phyloP scores from a whole-genome alignment of 2,888 invertebrate species.

The Drosophila suboccidentalis region DNA sequence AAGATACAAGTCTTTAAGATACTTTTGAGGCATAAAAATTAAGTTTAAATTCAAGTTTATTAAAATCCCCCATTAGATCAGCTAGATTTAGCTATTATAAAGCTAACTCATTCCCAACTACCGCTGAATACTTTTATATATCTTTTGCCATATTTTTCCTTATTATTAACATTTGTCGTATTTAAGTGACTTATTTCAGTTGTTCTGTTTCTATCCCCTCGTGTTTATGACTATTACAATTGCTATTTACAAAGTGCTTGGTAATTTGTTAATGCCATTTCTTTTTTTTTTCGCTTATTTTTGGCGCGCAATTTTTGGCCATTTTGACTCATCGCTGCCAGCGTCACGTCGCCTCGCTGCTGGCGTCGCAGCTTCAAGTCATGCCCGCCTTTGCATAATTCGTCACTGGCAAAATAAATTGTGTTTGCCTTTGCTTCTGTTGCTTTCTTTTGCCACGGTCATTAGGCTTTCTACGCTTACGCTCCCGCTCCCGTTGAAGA shows the following conservation, averaged over 20 bases:
- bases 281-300: conserved; percentile 42
- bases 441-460: conserved; percentile 67
- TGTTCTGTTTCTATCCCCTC: not conserved
- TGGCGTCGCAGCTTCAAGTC: conserved; percentile 43
- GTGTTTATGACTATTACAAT: conserved; percentile 47
- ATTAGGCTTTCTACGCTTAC: conserved; percentile 62
- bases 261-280: conserved; percentile 57
- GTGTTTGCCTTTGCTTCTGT: conserved; percentile 22
- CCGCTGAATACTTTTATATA: not conserved
- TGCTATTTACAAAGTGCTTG: conserved; percentile 54
- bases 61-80: not conserved
- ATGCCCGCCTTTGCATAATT: conserved; percentile 65
- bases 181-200: conserved; percentile 1
- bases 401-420: conserved; percentile 50
- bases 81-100: conserved; percentile 17
- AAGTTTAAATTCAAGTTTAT: not conserved
- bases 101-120: not conserved
- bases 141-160: not conserved
- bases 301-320: conserved; percentile 62
- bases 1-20: conserved; percentile 9
- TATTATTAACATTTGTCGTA: conserved; percentile 1
- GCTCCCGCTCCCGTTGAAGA: conserved; percentile 30
- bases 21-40: not conserved
- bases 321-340: conserved; percentile 57
- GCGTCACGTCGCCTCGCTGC: conserved; percentile 2